Conservation (phyloP, 2,797 vertebrate species). For the Tapera naevia region DNA sequence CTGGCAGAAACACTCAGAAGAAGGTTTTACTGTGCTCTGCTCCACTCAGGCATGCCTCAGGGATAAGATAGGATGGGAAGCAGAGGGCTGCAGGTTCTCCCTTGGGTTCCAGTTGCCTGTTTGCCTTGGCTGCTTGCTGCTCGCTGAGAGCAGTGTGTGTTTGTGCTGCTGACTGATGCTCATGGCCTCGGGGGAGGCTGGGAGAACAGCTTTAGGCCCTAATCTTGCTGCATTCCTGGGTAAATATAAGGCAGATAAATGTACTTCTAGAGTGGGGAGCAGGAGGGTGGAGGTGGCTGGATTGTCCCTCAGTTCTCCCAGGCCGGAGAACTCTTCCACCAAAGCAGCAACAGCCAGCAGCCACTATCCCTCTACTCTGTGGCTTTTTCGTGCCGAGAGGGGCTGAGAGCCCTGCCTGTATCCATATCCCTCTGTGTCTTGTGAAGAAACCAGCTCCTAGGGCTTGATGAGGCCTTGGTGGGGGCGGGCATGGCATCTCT, state of each 20-base stretch:
- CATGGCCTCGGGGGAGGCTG: not conserved
- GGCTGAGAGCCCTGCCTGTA: not conserved
- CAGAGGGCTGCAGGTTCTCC: not conserved
- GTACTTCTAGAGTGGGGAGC: not conserved
- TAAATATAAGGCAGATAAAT: not conserved
- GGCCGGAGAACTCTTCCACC: not conserved
- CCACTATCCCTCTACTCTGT: not conserved
- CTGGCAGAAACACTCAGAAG: not conserved
- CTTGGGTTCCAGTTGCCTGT: not conserved
- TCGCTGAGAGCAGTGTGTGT: rapidly evolving
- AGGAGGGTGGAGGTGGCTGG: not conserved
- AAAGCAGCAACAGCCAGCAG: not conserved
- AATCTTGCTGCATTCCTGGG: not conserved
- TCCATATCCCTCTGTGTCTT: not conserved
- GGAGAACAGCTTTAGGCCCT: not conserved
- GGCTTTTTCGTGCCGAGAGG: not conserved
- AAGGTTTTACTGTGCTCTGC: not conserved
- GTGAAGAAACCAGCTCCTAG: not conserved
- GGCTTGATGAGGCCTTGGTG: not conserved
- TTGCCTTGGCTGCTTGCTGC: not conserved
- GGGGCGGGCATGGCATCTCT: not conserved
- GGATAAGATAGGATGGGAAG: not conserved
- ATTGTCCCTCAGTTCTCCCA: not conserved
- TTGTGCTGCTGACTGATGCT: not conserved
- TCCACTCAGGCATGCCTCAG: not conserved